phyloP scores from a whole-genome alignment of 2,113 vertebrate species.

The Gorsachius goisagi region DNA sequence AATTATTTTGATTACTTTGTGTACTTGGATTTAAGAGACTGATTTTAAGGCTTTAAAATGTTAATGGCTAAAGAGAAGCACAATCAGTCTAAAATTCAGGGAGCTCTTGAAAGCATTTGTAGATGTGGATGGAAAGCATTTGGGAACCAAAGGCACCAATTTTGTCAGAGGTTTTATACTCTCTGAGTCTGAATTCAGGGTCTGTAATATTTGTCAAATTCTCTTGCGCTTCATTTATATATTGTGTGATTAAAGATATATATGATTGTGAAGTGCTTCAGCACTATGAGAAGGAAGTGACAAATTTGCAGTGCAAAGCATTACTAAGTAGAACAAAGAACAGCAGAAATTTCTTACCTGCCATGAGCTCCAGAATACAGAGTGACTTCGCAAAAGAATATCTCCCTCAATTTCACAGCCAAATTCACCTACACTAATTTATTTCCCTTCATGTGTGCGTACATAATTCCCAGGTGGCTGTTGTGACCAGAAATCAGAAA shows the following conservation, averaged over 20 bases:
- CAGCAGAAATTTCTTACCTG: neutral
- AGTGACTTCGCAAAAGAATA: neutral
- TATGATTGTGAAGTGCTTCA: neutral
- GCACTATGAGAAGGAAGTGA: neutral
- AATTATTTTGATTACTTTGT: neutral
- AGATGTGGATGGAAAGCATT: neutral
- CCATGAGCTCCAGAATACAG: neutral
- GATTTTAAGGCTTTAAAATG: neutral
- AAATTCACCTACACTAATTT: neutral
- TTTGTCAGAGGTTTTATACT: neutral
- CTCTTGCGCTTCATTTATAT: neutral
- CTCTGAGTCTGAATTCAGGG: neutral
- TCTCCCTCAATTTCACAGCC: neutral
- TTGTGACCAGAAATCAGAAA: neutral
- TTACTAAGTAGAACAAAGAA: neutral
- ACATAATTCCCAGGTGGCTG: neutral
- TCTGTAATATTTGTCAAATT: neutral
- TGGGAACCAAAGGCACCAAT: neutral
- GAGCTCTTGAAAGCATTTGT: neutral
- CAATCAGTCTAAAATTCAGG: neutral
- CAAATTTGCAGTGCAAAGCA: neutral
- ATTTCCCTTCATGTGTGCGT: neutral
- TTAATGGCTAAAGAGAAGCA: neutral
- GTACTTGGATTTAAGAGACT: neutral
- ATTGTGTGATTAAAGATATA: neutral